Percentiles rank a stretch among this genome's conserved stretches.
Evolutionary conservation across 1,140 invertebrate species (phyloP).

Genomic region (Polypedilum pembai): DNA sequence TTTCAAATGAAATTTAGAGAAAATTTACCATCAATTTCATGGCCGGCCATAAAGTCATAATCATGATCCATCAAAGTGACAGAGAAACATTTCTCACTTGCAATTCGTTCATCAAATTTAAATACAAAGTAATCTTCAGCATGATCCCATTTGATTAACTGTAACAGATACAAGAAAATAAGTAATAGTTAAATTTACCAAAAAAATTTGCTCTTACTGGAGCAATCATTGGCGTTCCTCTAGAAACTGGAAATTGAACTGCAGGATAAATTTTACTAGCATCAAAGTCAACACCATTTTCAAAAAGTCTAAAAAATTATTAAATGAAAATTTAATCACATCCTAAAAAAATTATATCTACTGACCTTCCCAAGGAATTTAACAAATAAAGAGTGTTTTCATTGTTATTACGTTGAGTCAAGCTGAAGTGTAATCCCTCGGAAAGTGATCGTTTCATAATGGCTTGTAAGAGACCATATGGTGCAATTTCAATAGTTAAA

Average conservation of each 20-base stretch:
- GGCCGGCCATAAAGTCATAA: conserved; percentile 56
- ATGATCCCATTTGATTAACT: conserved; percentile 61
- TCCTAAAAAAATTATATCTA: conserved; percentile 32
- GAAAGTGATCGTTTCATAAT: conserved; percentile 47
- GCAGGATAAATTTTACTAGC: conserved; percentile 48
- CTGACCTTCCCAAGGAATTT: conserved; percentile 61
- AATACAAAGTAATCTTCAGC: conserved; percentile 42
- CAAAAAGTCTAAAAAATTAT: conserved; percentile 53
- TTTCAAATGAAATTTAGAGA: conserved; percentile 24
- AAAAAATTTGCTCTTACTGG: conserved; percentile 30
- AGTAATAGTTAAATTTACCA: too few relatives aligned
- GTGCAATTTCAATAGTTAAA: conserved; percentile 57
- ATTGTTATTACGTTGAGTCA: conserved; percentile 43
- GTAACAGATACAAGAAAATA: conserved; percentile 34
- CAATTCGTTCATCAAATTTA: conserved; percentile 34
- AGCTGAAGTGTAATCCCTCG: conserved; percentile 31
- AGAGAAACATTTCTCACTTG: conserved; percentile 26
- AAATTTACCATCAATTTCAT: conserved; percentile 58
- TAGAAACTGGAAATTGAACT: conserved; percentile 52
- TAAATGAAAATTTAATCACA: not conserved
- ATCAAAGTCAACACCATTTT: conserved; percentile 49
- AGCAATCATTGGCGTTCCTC: conserved; percentile 53
- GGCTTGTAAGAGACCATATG: conserved; percentile 56
- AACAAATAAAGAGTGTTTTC: conserved; percentile 59
- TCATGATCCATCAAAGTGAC: conserved; percentile 47